Evolutionary conservation across 2,797 vertebrate species (phyloP).

Genomic region (Thaleichthys pacificus): DNA sequence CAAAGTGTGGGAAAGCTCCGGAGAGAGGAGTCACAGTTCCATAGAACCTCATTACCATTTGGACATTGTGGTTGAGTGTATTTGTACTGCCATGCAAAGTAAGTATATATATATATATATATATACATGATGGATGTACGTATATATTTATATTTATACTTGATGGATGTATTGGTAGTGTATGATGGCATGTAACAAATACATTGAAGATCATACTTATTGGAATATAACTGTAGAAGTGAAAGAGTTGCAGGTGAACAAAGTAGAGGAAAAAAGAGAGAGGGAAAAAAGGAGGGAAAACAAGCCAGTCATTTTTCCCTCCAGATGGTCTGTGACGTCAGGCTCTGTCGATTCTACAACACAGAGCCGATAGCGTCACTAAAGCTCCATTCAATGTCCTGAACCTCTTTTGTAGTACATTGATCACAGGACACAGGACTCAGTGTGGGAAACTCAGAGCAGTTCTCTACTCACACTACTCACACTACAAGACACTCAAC

Average conservation of each 20-base stretch:
- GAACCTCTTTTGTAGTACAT: conserved; percentile 39
- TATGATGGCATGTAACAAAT: too few relatives aligned
- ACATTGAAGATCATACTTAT: too few relatives aligned
- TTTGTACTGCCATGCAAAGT: too few relatives aligned
- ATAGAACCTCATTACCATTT: too few relatives aligned
- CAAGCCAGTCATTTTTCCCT: conserved; percentile 11
- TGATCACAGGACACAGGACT: conserved; percentile 12
- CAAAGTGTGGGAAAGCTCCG: conserved; percentile 44
- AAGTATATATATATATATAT: too few relatives aligned
- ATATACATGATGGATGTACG: too few relatives aligned
- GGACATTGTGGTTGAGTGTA: too few relatives aligned
- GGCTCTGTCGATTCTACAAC: conserved; percentile 3
- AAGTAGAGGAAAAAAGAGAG: not conserved
- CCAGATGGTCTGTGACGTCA: conserved; percentile 41
- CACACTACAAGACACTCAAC: conserved; percentile 9
- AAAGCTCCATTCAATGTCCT: conserved; percentile 36
- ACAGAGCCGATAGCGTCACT: conserved; percentile 32
- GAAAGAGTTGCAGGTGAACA: not conserved
- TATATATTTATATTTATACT: too few relatives aligned
- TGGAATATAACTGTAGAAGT: not conserved
- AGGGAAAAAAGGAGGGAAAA: not conserved
- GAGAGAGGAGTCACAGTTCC: conserved; percentile 31
- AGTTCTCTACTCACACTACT: conserved; percentile 33
- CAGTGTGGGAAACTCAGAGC: conserved; percentile 30
- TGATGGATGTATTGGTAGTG: too few relatives aligned